phyloP scores from a whole-genome alignment of 2,888 invertebrate species.

The Penaeus monodon region DNA sequence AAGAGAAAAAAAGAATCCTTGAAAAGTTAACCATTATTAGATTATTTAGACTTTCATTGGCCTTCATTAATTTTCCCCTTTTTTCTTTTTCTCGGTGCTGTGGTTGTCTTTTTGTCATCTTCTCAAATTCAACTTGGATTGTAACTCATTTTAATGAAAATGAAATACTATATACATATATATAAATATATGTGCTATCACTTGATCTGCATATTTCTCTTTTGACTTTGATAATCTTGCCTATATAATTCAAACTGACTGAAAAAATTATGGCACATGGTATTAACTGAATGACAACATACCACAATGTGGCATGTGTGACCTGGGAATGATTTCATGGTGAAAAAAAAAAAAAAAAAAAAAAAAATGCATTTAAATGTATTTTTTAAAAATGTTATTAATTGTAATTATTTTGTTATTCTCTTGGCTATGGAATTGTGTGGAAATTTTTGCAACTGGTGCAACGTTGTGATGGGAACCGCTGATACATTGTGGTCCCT shows the following conservation, averaged over 20 bases:
- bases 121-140: slow-evolving; percentile 40
- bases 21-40: no score
- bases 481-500: slow-evolving; percentile 38
- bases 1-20: no score
- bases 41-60: neutral
- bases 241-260: no score
- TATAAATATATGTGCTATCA: neutral
- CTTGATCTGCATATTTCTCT: slow-evolving; percentile 4
- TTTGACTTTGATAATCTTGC: slow-evolving; percentile 4
- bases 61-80: slow-evolving; percentile 30
- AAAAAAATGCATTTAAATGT: neutral
- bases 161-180: slow-evolving; percentile 19
- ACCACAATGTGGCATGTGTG: slow-evolving; percentile 37
- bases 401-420: neutral
- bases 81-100: slow-evolving; percentile 54
- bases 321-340: slow-evolving; percentile 9
- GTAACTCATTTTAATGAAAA: slow-evolving; percentile 34
- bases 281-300: slow-evolving; percentile 8
- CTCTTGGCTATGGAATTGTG: no score
- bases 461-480: slow-evolving; percentile 20
- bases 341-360: neutral
- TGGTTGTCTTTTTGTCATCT: slow-evolving; percentile 46
- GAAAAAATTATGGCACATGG: no score
- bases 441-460: slow-evolving; percentile 1
- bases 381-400: neutral